Evolutionary conservation across 2,797 vertebrate species (phyloP).

Genomic region (Karalla daura): DNA sequence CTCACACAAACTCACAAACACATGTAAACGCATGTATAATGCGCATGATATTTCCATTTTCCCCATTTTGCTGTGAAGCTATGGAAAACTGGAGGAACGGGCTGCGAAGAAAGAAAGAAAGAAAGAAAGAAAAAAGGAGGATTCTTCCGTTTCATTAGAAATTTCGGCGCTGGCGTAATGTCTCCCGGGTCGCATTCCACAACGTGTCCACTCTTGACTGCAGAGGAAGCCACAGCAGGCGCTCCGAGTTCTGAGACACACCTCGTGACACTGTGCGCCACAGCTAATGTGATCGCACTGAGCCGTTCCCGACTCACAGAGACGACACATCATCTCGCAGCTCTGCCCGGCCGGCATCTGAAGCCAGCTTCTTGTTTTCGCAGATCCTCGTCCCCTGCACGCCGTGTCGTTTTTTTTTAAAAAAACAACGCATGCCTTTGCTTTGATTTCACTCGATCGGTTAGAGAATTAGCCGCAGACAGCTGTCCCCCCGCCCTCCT

Average conservation of each 20-base stretch:
- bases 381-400: neutral
- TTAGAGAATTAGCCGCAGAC: slow-evolving; percentile 65
- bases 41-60: neutral
- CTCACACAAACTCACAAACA: neutral
- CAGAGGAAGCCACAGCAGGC: slow-evolving; percentile 40
- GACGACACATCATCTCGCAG: neutral
- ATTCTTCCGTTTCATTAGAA: slow-evolving; percentile 23
- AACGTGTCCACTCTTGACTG: slow-evolving; percentile 78
- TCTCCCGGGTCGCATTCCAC: slow-evolving; percentile 73
- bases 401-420: too few species aligned
- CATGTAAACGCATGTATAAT: neutral
- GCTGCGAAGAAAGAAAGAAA: slow-evolving; percentile 19
- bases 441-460: slow-evolving; percentile 51
- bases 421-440: slow-evolving; percentile 21
- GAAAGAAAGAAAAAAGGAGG: slow-evolving; percentile 30
- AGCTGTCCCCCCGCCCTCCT: slow-evolving; percentile 67
- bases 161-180: slow-evolving; percentile 26
- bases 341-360: neutral
- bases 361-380: neutral
- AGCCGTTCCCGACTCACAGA: neutral
- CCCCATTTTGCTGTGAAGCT: slow-evolving; percentile 9
- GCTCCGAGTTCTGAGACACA: slow-evolving; percentile 41
- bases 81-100: slow-evolving; percentile 24
- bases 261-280: slow-evolving; percentile 23
- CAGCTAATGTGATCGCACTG: neutral